Evolutionary conservation across 1,140 invertebrate species (phyloP).

Genomic region (Diabrotica undecimpunctata): DNA sequence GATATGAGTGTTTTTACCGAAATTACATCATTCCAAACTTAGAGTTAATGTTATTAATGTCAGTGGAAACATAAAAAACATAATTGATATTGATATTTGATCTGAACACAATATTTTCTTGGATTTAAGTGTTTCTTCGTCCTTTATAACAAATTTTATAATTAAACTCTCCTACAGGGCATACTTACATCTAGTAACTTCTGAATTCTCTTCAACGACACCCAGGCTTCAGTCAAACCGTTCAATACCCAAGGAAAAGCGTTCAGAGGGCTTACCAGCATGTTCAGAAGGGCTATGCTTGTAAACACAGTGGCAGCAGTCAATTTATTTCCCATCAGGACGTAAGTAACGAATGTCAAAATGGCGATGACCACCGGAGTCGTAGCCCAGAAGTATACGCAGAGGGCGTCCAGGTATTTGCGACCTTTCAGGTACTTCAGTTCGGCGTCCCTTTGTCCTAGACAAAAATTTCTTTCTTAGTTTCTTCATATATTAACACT

Average conservation of each 20-base stretch:
- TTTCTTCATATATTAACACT: background rate
- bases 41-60: no score
- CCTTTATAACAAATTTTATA: no score
- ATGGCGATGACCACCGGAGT: slow-evolving; percentile 95
- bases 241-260: slow-evolving; percentile 98
- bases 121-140: no score
- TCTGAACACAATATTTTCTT: no score
- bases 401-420: slow-evolving; percentile 97
- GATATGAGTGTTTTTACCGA: no score
- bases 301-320: slow-evolving; percentile 91
- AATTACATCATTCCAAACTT: no score
- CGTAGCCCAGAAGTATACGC: slow-evolving; percentile 98
- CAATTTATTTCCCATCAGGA: slow-evolving; percentile 75
- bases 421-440: slow-evolving; percentile 73
- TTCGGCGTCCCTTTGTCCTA: slow-evolving; percentile 66
- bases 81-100: no score
- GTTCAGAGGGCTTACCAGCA: slow-evolving; percentile 94
- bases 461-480: slow-evolving; percentile 11
- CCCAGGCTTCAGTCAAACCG: slow-evolving; percentile 91
- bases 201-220: slow-evolving; percentile 80
- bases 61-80: no score
- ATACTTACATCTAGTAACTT: slow-evolving; percentile 63
- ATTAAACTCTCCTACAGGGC: no score
- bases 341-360: slow-evolving; percentile 86
- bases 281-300: slow-evolving; percentile 89